Evolutionary conservation across 2,113 vertebrate species (phyloP).

Genomic region (Lophura nycthemera): DNA sequence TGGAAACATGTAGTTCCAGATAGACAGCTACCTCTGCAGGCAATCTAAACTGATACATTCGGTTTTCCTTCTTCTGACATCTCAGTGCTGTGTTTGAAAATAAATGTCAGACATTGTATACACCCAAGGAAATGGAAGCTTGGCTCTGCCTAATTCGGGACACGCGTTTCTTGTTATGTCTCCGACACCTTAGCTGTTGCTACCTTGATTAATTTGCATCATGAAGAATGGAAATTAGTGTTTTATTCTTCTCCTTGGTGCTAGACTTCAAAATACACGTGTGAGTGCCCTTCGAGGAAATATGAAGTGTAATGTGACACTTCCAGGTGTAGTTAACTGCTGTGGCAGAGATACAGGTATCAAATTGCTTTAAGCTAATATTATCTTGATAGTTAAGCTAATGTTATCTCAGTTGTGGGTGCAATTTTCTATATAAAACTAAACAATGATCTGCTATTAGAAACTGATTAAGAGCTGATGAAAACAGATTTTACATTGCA

Average conservation of each 20-base stretch:
- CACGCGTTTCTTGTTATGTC: background rate
- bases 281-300: background rate
- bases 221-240: accelerated
- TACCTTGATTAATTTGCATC: background rate
- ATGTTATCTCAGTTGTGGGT: conserved; percentile 17
- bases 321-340: background rate
- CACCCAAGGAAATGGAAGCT: accelerated
- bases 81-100: accelerated
- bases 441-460: background rate
- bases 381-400: conserved; percentile 10
- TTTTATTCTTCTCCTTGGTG: background rate
- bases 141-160: accelerated
- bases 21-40: background rate
- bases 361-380: conserved; percentile 32
- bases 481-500: background rate
- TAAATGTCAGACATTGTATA: accelerated
- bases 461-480: background rate
- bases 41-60: background rate
- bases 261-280: background rate
- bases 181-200: background rate
- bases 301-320: background rate
- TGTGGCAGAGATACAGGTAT: background rate
- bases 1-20: background rate
- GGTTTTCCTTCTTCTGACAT: background rate
- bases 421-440: background rate